Evolutionary conservation across 2,797 vertebrate genomes (phyloP).

Genomic region (Anabacerthia variegaticeps): DNA sequence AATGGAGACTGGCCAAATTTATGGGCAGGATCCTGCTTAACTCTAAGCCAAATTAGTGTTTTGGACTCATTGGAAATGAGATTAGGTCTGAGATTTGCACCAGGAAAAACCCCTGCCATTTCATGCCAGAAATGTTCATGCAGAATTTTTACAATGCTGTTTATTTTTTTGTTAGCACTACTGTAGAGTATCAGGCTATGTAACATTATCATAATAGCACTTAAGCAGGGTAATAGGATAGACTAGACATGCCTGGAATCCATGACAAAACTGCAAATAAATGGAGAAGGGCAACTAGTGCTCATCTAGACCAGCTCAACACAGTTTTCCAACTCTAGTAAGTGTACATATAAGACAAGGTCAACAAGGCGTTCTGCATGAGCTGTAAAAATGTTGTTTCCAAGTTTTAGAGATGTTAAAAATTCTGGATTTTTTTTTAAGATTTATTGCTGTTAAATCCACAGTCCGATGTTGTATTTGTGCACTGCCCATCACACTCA

Average conservation of each 20-base stretch:
- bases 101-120: background rate
- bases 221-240: background rate
- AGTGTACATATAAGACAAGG: constrained; percentile 49
- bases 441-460: constrained; percentile 27
- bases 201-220: background rate
- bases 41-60: constrained; percentile 21
- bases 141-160: constrained; percentile 12
- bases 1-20: constrained; percentile 30
- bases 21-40: background rate
- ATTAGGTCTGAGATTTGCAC: constrained; percentile 41
- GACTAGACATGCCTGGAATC: background rate
- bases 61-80: constrained; percentile 39
- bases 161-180: constrained; percentile 32
- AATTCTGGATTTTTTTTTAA: constrained; percentile 9
- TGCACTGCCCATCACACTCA: constrained; percentile 4
- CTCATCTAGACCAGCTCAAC: background rate
- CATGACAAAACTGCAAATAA: background rate
- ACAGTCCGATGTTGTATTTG: background rate
- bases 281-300: background rate
- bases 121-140: constrained; percentile 23
- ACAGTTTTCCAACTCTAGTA: background rate
- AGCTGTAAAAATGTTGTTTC: background rate
- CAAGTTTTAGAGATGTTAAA: constrained; percentile 22
- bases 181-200: background rate
- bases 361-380: constrained; percentile 20